Base-by-base conservation (phyloP, 2,797 vertebrate genomes). In the Eulemur albifrons region DNA sequence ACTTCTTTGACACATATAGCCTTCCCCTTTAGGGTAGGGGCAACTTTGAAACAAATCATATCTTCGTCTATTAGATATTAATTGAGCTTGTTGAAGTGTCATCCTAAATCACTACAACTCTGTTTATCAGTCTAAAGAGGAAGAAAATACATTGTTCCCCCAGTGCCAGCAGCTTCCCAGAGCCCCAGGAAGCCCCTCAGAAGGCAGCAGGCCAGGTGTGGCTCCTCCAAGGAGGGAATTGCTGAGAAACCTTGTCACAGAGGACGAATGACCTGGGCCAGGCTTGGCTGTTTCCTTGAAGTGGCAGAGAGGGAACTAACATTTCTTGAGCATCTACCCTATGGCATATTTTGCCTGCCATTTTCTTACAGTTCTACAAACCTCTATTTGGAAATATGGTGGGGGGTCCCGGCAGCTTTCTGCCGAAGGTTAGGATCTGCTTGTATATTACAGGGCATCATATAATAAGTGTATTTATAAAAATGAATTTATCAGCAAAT, bases 401-500 rank as follows among this genome's bases (percentile, higher is more conserved):
- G 10, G 45, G 11, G n/a, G n/a, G 2, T 38, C 85, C 67, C 69
- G 61, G 57, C 10, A 88, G n/a, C 21, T 67, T 87, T 63, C 21
- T 61, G 7, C 76, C 70, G 70, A 88, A 69, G 90, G n/a, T 90
- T 85, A 59, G 45, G 20, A 25, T 88, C 57, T 90, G 40, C 40
- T 87, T 93, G 93, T 69, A 81, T 72, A 52, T 67, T 11, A 32
- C 23, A 88, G 27, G 35, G 5, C 3, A 12, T 38, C 85, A 48
- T 48, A 38, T 65, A 90, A 83, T 87, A 67, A 82, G 43, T 40
- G 20, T 25, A 5, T 43, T 65, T 85, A 32, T 50, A 76, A 81
- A 88, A 95, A 75, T 88, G 20, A 89, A 96, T 94, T 69, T 73
- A 80, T 79, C 9, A 17, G 12, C 83, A 57, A 85, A 50, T 59